A percentile compares a stretch with the other conserved stretches of the same genome.
phyloP scores from a whole-genome alignment of 2,888 invertebrate species.

The Epinotia bilunana region DNA sequence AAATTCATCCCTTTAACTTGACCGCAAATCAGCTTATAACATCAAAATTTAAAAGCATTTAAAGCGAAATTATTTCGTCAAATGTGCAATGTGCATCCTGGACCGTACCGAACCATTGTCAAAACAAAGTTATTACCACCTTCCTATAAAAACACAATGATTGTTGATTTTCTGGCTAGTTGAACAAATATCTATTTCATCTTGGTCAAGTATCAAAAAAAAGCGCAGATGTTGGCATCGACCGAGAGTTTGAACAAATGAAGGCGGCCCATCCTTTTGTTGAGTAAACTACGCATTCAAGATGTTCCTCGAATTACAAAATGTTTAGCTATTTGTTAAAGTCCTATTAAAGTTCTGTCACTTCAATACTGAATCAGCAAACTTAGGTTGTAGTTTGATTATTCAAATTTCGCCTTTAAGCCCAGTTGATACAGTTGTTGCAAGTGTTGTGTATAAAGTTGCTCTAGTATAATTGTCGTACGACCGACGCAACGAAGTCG shows the following conservation, averaged over 20 bases:
- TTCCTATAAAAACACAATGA: conserved; percentile 66
- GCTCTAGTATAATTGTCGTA: conserved; percentile 73
- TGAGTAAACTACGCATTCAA: conserved; percentile 77
- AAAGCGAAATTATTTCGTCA: conserved; percentile 58
- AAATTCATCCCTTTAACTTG: conserved; percentile 43
- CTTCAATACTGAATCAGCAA: conserved; percentile 67
- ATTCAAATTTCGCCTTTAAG: conserved; percentile 53
- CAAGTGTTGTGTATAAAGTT: conserved; percentile 49
- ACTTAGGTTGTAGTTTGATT: conserved; percentile 44
- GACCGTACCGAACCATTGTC: conserved; percentile 60
- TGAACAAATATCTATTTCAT: conserved; percentile 81
- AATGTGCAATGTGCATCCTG: conserved; percentile 61
- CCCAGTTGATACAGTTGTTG: conserved; percentile 47
- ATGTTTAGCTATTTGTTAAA: conserved; percentile 84
- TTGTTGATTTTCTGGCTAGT: conserved; percentile 82
- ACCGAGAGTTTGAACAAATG: conserved; percentile 68
- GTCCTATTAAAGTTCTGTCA: conserved; percentile 81
- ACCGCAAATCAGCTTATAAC: conserved; percentile 34
- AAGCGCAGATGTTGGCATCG: conserved; percentile 79
- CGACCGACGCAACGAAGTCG: conserved; percentile 73
- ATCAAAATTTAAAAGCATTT: conserved; percentile 42
- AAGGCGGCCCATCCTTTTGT: conserved; percentile 72
- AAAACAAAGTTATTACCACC: conserved; percentile 71
- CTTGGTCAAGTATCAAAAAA: conserved; percentile 69
- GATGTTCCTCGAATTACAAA: conserved; percentile 81